Evolutionary conservation across 53 echinoderm and acorn worm genomes (phyloP).

Genomic region (Luidia sarsii): DNA sequence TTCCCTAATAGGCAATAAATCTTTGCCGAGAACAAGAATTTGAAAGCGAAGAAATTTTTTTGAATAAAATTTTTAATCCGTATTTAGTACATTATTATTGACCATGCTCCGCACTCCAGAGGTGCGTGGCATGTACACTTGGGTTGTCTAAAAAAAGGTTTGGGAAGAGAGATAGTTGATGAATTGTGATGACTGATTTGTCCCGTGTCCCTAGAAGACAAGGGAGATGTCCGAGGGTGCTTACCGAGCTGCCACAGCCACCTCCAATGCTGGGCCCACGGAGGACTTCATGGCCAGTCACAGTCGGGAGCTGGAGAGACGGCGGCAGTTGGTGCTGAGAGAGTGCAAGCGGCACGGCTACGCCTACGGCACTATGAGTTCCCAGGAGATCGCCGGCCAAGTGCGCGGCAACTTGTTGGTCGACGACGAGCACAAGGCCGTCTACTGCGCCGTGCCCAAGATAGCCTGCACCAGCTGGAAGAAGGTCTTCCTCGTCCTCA

Average conservation of each 20-base stretch:
- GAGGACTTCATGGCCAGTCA: slow-evolving; percentile 3
- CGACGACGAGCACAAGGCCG: slow-evolving; percentile 61
- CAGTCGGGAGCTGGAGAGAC: not conserved
- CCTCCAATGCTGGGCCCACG: slow-evolving; percentile 10
- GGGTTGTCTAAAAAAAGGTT: too few species aligned
- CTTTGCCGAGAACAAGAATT: too few species aligned
- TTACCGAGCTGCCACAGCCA: not conserved
- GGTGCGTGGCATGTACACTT: too few species aligned
- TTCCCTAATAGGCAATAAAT: too few species aligned
- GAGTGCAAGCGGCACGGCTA: slow-evolving; percentile 25
- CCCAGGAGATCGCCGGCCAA: slow-evolving; percentile 17
- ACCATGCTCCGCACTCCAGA: too few species aligned
- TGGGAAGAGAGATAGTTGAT: too few species aligned
- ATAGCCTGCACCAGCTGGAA: slow-evolving; percentile 86
- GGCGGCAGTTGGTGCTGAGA: not conserved
- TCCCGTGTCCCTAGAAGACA: not conserved
- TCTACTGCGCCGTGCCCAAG: slow-evolving; percentile 78
- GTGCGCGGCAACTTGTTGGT: slow-evolving; percentile 61
- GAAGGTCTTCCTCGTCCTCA: slow-evolving; percentile 70
- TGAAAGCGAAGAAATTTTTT: too few species aligned
- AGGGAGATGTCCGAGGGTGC: not conserved
- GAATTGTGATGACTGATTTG: too few species aligned
- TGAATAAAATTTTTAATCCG: too few species aligned
- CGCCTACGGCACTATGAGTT: not conserved
- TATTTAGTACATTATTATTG: too few species aligned